Base-by-base conservation (phyloP, 2,797 vertebrate genomes). In the Sebastes dallii region DNA sequence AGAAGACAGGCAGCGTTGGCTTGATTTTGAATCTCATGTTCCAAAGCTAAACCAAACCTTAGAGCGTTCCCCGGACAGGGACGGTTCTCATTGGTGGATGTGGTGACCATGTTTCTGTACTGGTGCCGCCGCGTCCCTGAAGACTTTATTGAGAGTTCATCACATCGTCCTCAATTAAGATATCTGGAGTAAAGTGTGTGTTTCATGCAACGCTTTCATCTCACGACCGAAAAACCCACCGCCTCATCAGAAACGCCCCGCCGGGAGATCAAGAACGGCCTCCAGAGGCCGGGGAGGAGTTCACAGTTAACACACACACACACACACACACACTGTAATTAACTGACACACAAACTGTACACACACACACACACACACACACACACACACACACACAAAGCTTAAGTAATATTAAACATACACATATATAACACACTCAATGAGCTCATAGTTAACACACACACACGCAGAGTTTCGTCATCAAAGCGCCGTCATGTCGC, bases 401-500 rank as follows among this genome's bases (percentile, higher is more conserved):
- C 36, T 36, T 36, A 36, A 36, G 36, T 36, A 36, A 36, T 36
- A 36, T 36, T 36, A 36, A 36, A 32, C 27, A 61, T 50, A 56
- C n/a, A 56, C 29, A 55, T 27, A 32, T 54, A 34, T 58, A 54
- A 54, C 62, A 68, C 58, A 14, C 50, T 56, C 6, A 42, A 42
- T 42, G 39, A 42, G 39, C 39, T 42, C 39, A 42, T 16, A 42
- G 13, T 42, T 42, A 42, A 54, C 58, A 66, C 59, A 24, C 59
- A 59, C 64, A 25, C 72, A 76, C 56, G 50, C 32, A 0, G 1
- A 29, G 66, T 90, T 92, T 89, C 82, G 3, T 87, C 89, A 90
- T 91, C 90, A 91, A 91, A 91, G 89, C 2, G 18, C 74, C 74
- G 80, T 81, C 87, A 83, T 72, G 78, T 80, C 42, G 12, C 42